Base-by-base conservation (phyloP, 2,888 invertebrate genomes). In the Tenthredo distinguenda region DNA sequence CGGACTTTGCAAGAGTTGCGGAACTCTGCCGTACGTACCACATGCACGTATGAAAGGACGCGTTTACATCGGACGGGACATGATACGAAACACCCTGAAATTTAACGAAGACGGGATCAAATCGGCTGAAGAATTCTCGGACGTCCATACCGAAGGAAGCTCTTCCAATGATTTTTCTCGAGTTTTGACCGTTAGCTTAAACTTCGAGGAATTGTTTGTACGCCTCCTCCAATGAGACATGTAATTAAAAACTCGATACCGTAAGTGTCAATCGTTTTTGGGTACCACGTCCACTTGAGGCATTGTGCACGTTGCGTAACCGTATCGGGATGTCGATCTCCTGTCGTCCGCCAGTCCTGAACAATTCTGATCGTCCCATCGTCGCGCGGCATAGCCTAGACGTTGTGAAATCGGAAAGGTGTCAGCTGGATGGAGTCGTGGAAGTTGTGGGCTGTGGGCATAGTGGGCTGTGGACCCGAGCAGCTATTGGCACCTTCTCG, bases 351-450 rank as follows among this genome's bases (percentile, higher is more conserved):
- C 81, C 5, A 34, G 81, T n/a, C 37, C 58, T 40, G 50, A 81
- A 81, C 81, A 81, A 81, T 81, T 40, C 34, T 40, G 77, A 77
- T 77, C 77, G 77, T 81, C 58, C 81, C 58, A 81, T 81, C 81
- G 81, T 77, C 81, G 58, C 58, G 40, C 40, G 62, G 26, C 18
- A 31, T 15, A 43, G 5, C 26, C 26, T 26, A 26, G 10, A 74
- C 72, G 43, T 74, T 81, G 81, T 40, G 81, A 50, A 81, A 81
- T 81, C 81, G 58, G 58, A 81, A 81, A 81, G 81, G 58, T 81
- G 40, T 81, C 81, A 62, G 58, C 31, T 77, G 47, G 81, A 62
- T 81, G 62, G 62, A 81, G 81, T 21, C 62, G 37, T 40, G 62
- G 40, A 62, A 12, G 10, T 58, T 62, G 58, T 62, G 79, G 62